phyloP scores from a whole-genome alignment of 2,113 vertebrate genomes.

The Pygoscelis antarcticus region DNA sequence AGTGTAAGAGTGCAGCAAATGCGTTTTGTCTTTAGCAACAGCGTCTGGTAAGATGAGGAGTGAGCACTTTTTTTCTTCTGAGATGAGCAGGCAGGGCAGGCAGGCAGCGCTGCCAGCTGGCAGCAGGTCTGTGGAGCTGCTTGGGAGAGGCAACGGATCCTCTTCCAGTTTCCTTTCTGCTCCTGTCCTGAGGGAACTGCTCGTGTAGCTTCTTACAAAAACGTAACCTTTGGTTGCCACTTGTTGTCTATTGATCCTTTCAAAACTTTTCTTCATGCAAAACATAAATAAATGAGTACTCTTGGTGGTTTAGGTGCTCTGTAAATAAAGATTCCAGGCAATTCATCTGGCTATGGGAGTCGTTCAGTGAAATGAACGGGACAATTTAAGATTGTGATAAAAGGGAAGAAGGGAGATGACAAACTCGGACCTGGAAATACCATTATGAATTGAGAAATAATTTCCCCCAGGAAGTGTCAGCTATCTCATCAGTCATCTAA shows the following conservation, averaged over 20 bases:
- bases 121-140: not conserved
- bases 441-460: not conserved
- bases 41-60: not conserved
- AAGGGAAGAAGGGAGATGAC: not conserved
- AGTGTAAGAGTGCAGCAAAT: not conserved
- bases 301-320: not conserved
- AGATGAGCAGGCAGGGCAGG: not conserved
- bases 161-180: slow-evolving; percentile 11
- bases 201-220: not conserved
- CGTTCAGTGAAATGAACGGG: not conserved
- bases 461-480: slow-evolving; percentile 33
- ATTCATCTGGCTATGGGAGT: not conserved
- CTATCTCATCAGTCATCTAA: slow-evolving; percentile 33
- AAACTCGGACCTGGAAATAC: slow-evolving; percentile 5
- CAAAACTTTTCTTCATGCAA: not conserved
- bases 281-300: not conserved
- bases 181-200: not conserved
- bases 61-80: not conserved
- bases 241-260: not conserved
- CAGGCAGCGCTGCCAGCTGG: slow-evolving; percentile 15
- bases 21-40: not conserved
- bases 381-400: not conserved
- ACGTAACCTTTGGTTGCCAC: not conserved
- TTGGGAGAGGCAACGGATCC: not conserved
- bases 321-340: not conserved